phyloP scores from a whole-genome alignment of 1,140 invertebrate species.

The Drosophila lacertosa region DNA sequence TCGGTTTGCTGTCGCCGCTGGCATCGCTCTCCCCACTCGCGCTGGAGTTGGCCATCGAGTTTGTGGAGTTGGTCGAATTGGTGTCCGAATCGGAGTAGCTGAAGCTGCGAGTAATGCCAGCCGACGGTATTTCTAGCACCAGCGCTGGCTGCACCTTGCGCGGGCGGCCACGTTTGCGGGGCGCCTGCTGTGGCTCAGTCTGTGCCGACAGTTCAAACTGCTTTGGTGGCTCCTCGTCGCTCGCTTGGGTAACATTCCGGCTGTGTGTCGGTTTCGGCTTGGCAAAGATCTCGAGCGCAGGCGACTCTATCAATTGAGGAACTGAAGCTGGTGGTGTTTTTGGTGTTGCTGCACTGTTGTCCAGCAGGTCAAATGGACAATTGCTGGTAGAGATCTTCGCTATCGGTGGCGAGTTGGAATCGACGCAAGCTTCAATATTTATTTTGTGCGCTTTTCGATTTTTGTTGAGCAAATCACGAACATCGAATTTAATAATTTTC shows the following conservation, averaged over 20 bases:
- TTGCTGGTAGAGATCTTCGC: not conserved
- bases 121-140: not conserved
- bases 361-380: conserved; percentile 50
- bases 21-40: conserved; percentile 5
- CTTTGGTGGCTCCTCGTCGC: conserved; percentile 6
- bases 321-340: not conserved
- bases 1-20: conserved; percentile 3
- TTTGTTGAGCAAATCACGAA: conserved; percentile 70
- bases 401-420: conserved; percentile 49
- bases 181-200: not conserved
- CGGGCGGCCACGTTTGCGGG: conserved; percentile 42
- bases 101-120: not conserved
- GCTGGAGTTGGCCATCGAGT: conserved; percentile 15
- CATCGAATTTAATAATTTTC: conserved; percentile 79
- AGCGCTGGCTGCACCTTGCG: conserved; percentile 13
- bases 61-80: conserved; percentile 35
- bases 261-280: conserved; percentile 39
- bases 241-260: conserved; percentile 36
- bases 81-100: conserved; percentile 53
- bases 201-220: not conserved
- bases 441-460: conserved; percentile 69
- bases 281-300: conserved; percentile 42
- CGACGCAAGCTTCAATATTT: conserved; percentile 67
- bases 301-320: not conserved
- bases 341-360: conserved; percentile 23